These are phyloP conservation scores for Drosophila guanche DNA, from an alignment of 1,140 invertebrate genomes.

Conservation along the genomic window DNA sequence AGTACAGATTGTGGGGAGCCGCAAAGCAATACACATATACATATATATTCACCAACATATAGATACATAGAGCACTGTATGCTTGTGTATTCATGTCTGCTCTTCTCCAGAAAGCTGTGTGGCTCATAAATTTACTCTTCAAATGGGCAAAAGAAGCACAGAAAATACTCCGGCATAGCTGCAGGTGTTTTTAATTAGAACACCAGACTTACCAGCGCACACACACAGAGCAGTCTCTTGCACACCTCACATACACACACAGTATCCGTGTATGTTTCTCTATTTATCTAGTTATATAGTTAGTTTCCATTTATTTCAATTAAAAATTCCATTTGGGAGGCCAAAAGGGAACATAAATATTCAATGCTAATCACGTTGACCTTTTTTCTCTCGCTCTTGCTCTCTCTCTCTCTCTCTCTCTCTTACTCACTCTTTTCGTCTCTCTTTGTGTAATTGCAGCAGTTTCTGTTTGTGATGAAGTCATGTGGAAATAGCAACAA, in stretches of 20 bases:
- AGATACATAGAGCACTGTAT: neutral
- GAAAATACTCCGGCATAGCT: slow-evolving; percentile 33
- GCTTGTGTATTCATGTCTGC: slow-evolving; percentile 18
- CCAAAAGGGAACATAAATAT: slow-evolving; percentile 58
- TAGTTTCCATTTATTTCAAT: slow-evolving; percentile 70
- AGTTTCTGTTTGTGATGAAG: slow-evolving; percentile 43
- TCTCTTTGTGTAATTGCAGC: slow-evolving; percentile 21
- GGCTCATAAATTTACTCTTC: slow-evolving; percentile 50
- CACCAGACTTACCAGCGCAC: slow-evolving; percentile 39
- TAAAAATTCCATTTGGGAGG: slow-evolving; percentile 53
- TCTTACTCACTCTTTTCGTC: slow-evolving; percentile 6
- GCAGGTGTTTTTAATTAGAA: slow-evolving; percentile 67
- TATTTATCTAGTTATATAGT: slow-evolving; percentile 42
- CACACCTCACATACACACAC: neutral
- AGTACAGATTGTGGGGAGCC: slow-evolving; percentile 25
- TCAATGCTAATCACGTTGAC: slow-evolving; percentile 61
- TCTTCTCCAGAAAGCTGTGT: slow-evolving; percentile 26
- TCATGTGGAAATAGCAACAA: slow-evolving; percentile 53
- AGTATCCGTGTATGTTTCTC: neutral
- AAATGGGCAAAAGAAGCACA: slow-evolving; percentile 33
- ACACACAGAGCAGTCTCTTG: neutral
- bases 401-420: slow-evolving; percentile 3
- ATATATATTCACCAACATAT: neutral
- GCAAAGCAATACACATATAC: neutral
- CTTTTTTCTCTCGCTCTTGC: slow-evolving; percentile 12